Conservation (phyloP, 2,113 vertebrate species). For the Nanorana parkeri region DNA sequence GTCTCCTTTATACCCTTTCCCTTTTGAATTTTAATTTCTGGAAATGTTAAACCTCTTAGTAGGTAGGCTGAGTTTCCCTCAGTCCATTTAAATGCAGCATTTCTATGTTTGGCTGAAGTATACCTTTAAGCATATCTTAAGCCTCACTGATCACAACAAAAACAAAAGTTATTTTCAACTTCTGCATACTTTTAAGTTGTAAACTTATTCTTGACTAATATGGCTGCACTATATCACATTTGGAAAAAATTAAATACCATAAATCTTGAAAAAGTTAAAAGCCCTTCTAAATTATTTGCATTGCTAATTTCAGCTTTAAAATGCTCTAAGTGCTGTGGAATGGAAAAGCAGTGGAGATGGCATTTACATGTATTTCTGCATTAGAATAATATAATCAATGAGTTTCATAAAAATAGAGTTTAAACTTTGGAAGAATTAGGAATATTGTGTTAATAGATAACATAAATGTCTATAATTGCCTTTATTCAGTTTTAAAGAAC, state of each 20-base stretch:
- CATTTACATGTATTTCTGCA: slow-evolving; percentile 62
- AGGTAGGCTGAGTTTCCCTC: no score
- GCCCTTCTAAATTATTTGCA: slow-evolving; percentile 58
- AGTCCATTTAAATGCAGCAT: no score
- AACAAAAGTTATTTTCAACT: not conserved
- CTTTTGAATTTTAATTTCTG: no score
- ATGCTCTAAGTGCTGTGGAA: slow-evolving; percentile 55
- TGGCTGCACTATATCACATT: not conserved
- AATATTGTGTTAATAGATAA: not conserved
- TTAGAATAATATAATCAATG: slow-evolving; percentile 72
- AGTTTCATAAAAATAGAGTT: slow-evolving; percentile 44
- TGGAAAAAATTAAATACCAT: slow-evolving; percentile 21
- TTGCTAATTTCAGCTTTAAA: slow-evolving; percentile 62
- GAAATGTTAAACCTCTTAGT: no score
- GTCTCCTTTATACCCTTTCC: no score
- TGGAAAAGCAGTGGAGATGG: slow-evolving; percentile 54
- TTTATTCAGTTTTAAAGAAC: not conserved
- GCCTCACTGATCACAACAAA: not conserved
- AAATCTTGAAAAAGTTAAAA: slow-evolving; percentile 51
- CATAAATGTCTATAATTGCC: not conserved
- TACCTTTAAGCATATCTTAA: not conserved
- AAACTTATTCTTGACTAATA: slow-evolving; percentile 34
- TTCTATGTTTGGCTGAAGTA: no score
- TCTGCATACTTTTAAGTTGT: not conserved
- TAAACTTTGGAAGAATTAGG: slow-evolving; percentile 40